These are phyloP conservation scores for Heliconius ismenius DNA, from an alignment of 2,888 invertebrate genomes.

Conservation along the genomic window DNA sequence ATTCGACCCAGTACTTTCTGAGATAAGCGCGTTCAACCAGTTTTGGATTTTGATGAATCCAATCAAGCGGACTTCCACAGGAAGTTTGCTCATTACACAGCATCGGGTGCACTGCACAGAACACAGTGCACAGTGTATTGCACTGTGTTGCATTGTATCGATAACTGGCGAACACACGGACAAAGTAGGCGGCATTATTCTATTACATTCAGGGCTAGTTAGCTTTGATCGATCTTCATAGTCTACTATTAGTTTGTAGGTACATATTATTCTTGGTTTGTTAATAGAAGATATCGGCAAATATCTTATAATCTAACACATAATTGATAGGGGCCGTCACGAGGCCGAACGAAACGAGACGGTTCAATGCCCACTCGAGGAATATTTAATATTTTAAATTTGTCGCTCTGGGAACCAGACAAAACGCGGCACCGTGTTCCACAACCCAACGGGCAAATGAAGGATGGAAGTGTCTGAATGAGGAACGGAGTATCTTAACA, in stretches of 20 bases:
- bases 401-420: neutral
- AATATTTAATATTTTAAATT: neutral
- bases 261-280: no score
- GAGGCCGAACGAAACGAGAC: no score
- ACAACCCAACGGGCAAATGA: neutral
- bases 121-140: conserved; percentile 2
- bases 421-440: neutral
- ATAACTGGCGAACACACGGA: conserved; percentile 22
- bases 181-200: conserved; percentile 26
- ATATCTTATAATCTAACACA: neutral
- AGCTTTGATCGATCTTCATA: conserved; percentile 4
- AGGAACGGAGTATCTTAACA: no score
- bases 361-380: no score
- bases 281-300: neutral
- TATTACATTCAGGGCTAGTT: conserved; percentile 2
- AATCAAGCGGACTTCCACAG: conserved; percentile 32
- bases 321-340: no score
- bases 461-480: neutral
- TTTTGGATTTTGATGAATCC: conserved; percentile 3
- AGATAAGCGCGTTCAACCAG: no score
- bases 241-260: neutral
- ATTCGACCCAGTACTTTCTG: no score
- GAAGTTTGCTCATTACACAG: conserved; percentile 36
- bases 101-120: conserved; percentile 25
- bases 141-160: conserved; percentile 18